phyloP scores from a whole-genome alignment of 2,797 vertebrate species.

The Diglossa cyanea region DNA sequence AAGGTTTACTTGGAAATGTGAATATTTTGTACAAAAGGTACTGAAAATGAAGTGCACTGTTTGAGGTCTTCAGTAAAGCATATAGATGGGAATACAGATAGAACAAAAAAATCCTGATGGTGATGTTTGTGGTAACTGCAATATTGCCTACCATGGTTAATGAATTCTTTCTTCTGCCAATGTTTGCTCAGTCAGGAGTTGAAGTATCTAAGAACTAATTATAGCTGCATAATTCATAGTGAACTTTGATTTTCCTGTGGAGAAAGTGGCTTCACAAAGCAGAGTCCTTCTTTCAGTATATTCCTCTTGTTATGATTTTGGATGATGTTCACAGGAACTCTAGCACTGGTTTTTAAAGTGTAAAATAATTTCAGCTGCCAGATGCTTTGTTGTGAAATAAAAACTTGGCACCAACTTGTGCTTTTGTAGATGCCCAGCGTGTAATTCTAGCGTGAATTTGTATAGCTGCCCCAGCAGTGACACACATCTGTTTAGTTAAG shows the following conservation, averaged over 20 bases:
- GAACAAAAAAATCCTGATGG: not conserved
- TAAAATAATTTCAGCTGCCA: not conserved
- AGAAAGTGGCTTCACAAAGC: not conserved
- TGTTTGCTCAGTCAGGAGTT: not conserved
- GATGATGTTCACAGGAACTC: not conserved
- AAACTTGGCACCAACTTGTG: constrained; percentile 79
- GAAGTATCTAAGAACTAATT: not conserved
- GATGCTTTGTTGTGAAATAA: constrained; percentile 61
- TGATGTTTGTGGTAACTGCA: not conserved
- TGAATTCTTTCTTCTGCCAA: not conserved
- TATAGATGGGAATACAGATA: not conserved
- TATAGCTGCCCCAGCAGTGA: constrained; percentile 6
- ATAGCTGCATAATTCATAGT: not conserved
- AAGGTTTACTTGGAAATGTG: not conserved
- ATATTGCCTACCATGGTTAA: not conserved
- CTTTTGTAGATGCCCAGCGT: constrained; percentile 56
- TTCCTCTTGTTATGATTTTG: not conserved
- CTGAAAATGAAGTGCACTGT: not conserved
- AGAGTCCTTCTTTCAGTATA: not conserved
- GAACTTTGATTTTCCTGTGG: not conserved
- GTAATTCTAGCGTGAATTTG: constrained; percentile 40
- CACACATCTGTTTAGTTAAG: not conserved
- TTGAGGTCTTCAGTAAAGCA: not conserved
- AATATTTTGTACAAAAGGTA: not conserved
- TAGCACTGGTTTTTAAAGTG: not conserved